Conservation (phyloP, 2,797 vertebrate genomes). For the Platyrinchus mystaceus region DNA sequence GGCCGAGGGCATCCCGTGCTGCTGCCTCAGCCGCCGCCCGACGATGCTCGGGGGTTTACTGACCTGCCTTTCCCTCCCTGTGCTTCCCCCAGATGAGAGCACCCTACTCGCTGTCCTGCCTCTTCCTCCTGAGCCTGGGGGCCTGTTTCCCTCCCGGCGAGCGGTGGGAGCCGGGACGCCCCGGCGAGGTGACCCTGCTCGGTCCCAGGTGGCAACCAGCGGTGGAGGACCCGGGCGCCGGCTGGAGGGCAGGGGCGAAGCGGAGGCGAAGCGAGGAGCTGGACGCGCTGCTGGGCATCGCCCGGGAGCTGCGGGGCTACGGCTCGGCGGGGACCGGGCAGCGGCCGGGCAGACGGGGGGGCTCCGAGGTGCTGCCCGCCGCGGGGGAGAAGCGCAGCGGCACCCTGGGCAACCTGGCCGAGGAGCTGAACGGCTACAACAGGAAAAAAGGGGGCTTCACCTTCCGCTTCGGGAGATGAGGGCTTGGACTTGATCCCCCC, state of each 20-base stretch:
- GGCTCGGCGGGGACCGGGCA: not conserved
- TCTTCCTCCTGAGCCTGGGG: conserved; percentile 68
- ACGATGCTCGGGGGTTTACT: not conserved
- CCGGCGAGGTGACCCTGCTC: not conserved
- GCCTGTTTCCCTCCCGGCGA: conserved; percentile 40
- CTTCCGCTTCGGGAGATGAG: conserved; percentile 73
- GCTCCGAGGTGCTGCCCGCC: not conserved
- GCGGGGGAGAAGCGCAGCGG: not conserved
- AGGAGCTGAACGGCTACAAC: conserved; percentile 65
- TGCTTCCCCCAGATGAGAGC: conserved; percentile 65
- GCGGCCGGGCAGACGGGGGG: not conserved
- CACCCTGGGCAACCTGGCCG: conserved; percentile 26
- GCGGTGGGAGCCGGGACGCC: not conserved
- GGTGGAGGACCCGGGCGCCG: rapidly evolving
- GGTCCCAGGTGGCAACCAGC: not conserved
- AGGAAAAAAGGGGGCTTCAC: conserved; percentile 74
- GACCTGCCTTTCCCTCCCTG: not conserved
- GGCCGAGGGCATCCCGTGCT: not conserved
- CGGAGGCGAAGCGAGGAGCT: not conserved
- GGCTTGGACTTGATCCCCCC: rapidly evolving
- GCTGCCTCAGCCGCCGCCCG: not conserved
- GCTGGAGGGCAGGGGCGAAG: not conserved
- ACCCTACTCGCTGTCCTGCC: conserved; percentile 18
- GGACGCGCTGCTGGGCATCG: not conserved
- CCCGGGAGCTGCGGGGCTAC: conserved; percentile 13